Conservation (phyloP, 2,797 vertebrate genomes). For the Neosalanx taihuensis region DNA sequence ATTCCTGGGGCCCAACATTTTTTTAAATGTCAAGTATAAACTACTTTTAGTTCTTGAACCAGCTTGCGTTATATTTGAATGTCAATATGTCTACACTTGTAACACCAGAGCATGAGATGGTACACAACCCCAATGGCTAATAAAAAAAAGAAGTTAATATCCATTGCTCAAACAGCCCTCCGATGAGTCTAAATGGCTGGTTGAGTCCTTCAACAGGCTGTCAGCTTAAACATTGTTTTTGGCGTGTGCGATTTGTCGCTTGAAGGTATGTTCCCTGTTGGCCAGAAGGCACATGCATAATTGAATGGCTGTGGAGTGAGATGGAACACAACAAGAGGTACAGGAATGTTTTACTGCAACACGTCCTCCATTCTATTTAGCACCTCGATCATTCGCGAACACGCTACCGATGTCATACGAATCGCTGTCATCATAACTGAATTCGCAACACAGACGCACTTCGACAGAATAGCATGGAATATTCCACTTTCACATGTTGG, state of each 20-base stretch:
- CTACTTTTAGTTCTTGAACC: too few species aligned
- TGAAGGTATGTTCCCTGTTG: slow-evolving; percentile 48
- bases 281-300: slow-evolving; percentile 60
- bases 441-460: too few species aligned
- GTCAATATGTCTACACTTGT: too few species aligned
- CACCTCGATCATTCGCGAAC: not conserved
- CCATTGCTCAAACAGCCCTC: not conserved
- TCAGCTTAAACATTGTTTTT: slow-evolving; percentile 58
- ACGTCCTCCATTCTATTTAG: not conserved
- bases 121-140: too few species aligned
- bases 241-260: slow-evolving; percentile 53
- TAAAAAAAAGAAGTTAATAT: too few species aligned
- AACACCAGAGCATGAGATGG: too few species aligned
- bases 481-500: not conserved
- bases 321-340: slow-evolving; percentile 27
- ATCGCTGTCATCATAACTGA: too few species aligned
- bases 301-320: slow-evolving; percentile 49
- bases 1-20: too few species aligned
- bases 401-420: too few species aligned
- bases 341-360: not conserved
- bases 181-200: slow-evolving; percentile 45
- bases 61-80: too few species aligned
- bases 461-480: not conserved
- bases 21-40: too few species aligned
- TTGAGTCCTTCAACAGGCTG: slow-evolving; percentile 58